Evolutionary conservation across 2,113 vertebrate species (phyloP).

Genomic region (Tautogolabrus adspersus): DNA sequence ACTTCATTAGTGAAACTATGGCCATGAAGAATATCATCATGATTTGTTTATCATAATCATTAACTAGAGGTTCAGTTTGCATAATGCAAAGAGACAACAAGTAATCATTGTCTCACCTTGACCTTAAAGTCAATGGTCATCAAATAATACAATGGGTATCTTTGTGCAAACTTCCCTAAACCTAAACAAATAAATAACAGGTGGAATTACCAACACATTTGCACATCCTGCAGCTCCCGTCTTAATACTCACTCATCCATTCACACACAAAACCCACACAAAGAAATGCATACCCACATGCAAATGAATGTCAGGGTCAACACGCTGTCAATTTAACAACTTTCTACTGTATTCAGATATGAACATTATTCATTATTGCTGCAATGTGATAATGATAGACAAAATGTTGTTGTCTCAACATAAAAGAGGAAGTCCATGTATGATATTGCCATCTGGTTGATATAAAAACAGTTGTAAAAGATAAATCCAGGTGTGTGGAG

Average conservation of each 20-base stretch:
- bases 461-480: conserved; percentile 4
- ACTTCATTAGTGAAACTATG: neutral
- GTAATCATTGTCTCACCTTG: neutral
- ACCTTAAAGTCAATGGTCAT: conserved; percentile 22
- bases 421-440: conserved; percentile 37
- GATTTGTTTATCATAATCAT: neutral
- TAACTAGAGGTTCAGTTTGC: neutral
- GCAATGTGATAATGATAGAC: conserved; percentile 9
- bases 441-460: conserved; percentile 1
- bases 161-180: conserved; percentile 64
- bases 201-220: conserved; percentile 67
- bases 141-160: conserved; percentile 4
- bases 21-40: neutral
- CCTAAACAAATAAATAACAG: conserved; percentile 76
- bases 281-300: conserved; percentile 45
- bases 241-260: neutral
- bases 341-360: conserved; percentile 57
- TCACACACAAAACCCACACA: conserved; percentile 1
- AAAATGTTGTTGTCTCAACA: neutral
- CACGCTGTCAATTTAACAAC: conserved; percentile 5
- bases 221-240: conserved; percentile 49
- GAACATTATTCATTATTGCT: too few species aligned
- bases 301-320: conserved; percentile 56
- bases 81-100: neutral
- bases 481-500: conserved; percentile 13